Evolutionary conservation across 2,888 invertebrate genomes (phyloP).

Genomic region (Acleris literana): DNA sequence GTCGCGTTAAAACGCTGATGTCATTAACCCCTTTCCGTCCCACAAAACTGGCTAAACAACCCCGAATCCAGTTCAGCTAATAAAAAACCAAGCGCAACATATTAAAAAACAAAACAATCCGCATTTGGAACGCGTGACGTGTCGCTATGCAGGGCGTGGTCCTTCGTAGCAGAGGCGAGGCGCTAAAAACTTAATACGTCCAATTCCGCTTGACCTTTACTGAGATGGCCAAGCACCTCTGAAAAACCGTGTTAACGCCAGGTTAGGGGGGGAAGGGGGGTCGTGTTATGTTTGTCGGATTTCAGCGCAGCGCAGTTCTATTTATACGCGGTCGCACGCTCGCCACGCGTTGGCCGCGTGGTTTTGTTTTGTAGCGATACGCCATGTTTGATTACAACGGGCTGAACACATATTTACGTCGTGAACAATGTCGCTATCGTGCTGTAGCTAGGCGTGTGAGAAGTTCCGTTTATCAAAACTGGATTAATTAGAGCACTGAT

Average conservation of each 20-base stretch:
- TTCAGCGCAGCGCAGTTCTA: constrained; percentile 61
- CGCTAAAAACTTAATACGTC: constrained; percentile 45
- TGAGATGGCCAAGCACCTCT: constrained; percentile 36
- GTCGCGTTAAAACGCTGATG: too few relatives aligned
- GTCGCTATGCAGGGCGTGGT: constrained; percentile 70
- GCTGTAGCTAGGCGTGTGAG: constrained; percentile 36
- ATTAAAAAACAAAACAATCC: constrained; percentile 16
- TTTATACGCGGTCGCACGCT: constrained; percentile 65
- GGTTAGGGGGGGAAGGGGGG: constrained; percentile 45
- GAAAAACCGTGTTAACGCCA: constrained; percentile 34
- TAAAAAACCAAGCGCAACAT: constrained; percentile 4
- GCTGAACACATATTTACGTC: constrained; percentile 34
- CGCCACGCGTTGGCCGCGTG: constrained; percentile 75
- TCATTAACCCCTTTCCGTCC: too few relatives aligned
- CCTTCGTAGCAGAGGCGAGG: constrained; percentile 48
- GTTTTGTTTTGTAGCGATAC: constrained; percentile 72
- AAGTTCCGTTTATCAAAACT: constrained; percentile 35
- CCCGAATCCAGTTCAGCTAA: background rate
- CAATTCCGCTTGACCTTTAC: constrained; percentile 49
- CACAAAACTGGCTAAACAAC: background rate
- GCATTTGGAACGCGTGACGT: constrained; percentile 36
- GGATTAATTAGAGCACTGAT: constrained; percentile 34
- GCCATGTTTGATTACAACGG: constrained; percentile 33
- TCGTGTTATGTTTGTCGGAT: constrained; percentile 52
- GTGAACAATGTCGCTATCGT: constrained; percentile 32